These are phyloP conservation scores for Apostichopus japonicus DNA, from an alignment of 35 echinoderm and acorn worm species.

Conservation along the genomic window DNA sequence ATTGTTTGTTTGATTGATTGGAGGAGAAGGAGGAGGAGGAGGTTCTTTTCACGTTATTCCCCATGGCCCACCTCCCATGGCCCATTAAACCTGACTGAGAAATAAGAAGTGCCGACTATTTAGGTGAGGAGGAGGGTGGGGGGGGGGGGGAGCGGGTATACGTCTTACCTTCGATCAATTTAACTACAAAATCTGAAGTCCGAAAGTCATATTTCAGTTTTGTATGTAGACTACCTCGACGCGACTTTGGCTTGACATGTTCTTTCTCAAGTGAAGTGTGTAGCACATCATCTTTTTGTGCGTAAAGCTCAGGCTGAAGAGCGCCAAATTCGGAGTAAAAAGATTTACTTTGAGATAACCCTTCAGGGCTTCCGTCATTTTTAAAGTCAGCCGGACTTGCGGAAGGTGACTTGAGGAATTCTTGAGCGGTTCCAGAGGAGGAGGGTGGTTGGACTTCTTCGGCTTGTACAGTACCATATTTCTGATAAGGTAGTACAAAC, in stretches of 20 bases:
- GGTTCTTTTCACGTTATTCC: too few species aligned
- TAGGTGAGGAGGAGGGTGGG: too few species aligned
- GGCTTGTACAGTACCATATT: slow-evolving; percentile 6
- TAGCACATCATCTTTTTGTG: slow-evolving; percentile 24
- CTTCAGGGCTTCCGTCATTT: slow-evolving; percentile 1
- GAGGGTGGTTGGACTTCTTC: background rate
- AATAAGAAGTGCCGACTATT: too few species aligned
- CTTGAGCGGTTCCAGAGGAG: background rate
- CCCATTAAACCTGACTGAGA: too few species aligned
- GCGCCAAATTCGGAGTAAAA: background rate
- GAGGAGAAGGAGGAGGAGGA: too few species aligned
- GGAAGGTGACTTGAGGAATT: background rate
- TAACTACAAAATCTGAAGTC: slow-evolving; percentile 37
- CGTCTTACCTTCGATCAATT: slow-evolving; percentile 25
- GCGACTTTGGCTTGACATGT: background rate
- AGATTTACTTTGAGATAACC: background rate
- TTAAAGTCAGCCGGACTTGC: background rate
- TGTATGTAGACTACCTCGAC: slow-evolving; percentile 27
- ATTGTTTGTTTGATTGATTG: too few species aligned
- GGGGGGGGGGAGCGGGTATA: too few species aligned
- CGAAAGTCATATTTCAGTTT: slow-evolving; percentile 55
- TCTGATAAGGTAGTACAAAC: slow-evolving; percentile 41
- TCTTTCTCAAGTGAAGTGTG: background rate
- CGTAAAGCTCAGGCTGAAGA: slow-evolving; percentile 22
- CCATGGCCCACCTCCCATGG: too few species aligned